Evolutionary conservation across 1,140 invertebrate species (phyloP), one percentile per base, ranked within the genome.

Genomic region (Drosophila tropicalis): DNA sequence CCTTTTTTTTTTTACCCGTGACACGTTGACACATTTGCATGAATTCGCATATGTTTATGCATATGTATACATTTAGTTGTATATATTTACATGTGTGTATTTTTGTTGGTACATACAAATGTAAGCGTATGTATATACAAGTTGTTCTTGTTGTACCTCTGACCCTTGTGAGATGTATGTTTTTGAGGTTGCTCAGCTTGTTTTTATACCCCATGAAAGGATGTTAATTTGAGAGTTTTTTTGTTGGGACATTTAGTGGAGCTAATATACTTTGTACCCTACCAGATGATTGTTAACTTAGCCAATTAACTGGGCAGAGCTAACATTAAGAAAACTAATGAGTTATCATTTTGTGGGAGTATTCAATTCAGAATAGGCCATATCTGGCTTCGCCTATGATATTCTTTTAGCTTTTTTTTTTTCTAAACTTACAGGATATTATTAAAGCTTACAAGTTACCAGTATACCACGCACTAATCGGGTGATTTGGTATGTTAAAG

Each of bases 11-110:
- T 51, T 17, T 51, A 15, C 67, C 61, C 62, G 68, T 69, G 55
- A 36, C 55, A 69, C 68, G 64, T 67, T 69, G 72, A 79, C 82
- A 87, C 73, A 76, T 86, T 76, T 73, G 79, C 82, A 86, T 64
- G 66, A 58, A 77, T 70, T 66, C 65, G 66, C 66, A 74, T 70
- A 57, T 77, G 73, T 36, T 64, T 44, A 64, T 63, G 39, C 65
- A 73, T 70, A 63, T 60, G 29, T 57, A 40, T 63, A 51, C 44
- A 61, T 70, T 69, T 74, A 62, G 63, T 74, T 60, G 68, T 39
- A 67, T 32, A 44, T 22, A 60, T 19, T 15, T 40, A 41, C 22
- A 51, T 15, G 40, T 58, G 32, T 40, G 32, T 29, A 17, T 66
- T 44, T 62, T 15, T 32, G 57, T 7, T 55, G 32, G 29, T 29